Evolutionary conservation across 1,140 invertebrate species (phyloP).

Genomic region (Caenorhabditis remanei): DNA sequence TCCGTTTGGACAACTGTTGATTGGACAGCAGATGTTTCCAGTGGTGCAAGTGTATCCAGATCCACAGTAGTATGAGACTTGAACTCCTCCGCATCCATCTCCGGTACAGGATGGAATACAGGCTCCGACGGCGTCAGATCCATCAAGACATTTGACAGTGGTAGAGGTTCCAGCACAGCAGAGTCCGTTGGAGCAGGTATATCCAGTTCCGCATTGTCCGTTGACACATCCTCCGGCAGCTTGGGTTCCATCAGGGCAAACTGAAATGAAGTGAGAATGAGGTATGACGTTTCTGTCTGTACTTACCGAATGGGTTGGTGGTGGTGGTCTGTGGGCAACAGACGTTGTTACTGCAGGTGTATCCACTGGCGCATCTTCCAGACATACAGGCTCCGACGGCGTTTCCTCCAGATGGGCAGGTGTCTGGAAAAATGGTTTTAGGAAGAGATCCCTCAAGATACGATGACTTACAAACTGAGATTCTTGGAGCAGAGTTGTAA

Average conservation of each 20-base stretch:
- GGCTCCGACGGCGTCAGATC: constrained; percentile 75
- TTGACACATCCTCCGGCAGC: constrained; percentile 78
- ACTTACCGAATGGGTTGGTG: constrained; percentile 68
- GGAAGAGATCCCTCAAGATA: background rate
- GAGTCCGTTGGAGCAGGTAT: constrained; percentile 76
- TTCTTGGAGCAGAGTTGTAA: constrained; percentile 60
- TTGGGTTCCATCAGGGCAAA: constrained; percentile 77
- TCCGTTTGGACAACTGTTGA: constrained; percentile 72
- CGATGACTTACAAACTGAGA: constrained; percentile 45
- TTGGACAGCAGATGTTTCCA: constrained; percentile 76
- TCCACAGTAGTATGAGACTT: constrained; percentile 63
- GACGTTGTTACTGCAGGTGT: constrained; percentile 66
- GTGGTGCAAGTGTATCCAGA: constrained; percentile 75
- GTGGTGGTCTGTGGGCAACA: constrained; percentile 68
- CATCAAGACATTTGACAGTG: constrained; percentile 75
- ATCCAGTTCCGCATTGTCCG: constrained; percentile 74
- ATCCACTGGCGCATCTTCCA: constrained; percentile 72
- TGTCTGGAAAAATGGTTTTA: constrained; percentile 63
- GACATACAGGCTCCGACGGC: constrained; percentile 71
- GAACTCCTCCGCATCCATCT: constrained; percentile 70
- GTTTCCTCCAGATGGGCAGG: constrained; percentile 71
- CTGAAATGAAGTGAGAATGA: constrained; percentile 55
- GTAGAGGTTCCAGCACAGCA: constrained; percentile 75
- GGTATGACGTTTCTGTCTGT: background rate
- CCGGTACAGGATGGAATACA: constrained; percentile 72